Evolutionary conservation across 2,797 vertebrate species (phyloP).

Genomic region (Chaunax sp.): DNA sequence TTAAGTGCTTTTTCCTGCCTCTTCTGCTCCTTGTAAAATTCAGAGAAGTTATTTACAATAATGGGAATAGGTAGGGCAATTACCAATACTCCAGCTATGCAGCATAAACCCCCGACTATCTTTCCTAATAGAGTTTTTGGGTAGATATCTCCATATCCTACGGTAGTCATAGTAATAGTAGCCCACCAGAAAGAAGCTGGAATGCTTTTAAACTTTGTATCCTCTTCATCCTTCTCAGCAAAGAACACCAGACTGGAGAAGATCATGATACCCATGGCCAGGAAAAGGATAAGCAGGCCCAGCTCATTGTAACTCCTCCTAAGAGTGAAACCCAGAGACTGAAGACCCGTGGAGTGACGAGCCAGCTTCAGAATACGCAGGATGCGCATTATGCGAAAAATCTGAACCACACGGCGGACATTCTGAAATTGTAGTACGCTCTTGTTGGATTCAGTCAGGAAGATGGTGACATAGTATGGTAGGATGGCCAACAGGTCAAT

Average conservation of each 20-base stretch:
- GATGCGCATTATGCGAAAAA: conserved; percentile 99
- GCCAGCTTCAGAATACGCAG: conserved; percentile 96
- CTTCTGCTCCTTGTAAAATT: conserved; percentile 99
- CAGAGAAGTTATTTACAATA: conserved; percentile 99
- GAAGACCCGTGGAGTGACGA: conserved; percentile 96
- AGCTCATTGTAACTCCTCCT: conserved; percentile 98
- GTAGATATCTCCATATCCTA: conserved; percentile 98
- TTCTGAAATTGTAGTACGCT: conserved; percentile 99
- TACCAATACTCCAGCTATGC: conserved; percentile 97
- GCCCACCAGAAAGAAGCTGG: conserved; percentile 99
- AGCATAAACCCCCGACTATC: conserved; percentile 97
- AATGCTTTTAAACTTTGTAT: conserved; percentile 99
- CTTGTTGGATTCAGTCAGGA: conserved; percentile 99
- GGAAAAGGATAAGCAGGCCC: conserved; percentile 95
- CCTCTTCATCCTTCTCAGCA: conserved; percentile 98
- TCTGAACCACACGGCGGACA: conserved; percentile 96
- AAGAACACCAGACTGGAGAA: conserved; percentile 99
- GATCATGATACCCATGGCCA: conserved; percentile 99
- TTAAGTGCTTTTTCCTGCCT: conserved; percentile 99
- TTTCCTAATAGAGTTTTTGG: conserved; percentile 98
- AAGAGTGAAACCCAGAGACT: conserved; percentile 97
- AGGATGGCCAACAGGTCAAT: conserved; percentile 97
- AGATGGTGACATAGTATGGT: conserved; percentile 98
- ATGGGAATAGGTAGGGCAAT: conserved; percentile 99
- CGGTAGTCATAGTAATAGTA: conserved; percentile 99